Conservation (phyloP, 2,113 vertebrate species). For the Meleagris gallopavo region DNA sequence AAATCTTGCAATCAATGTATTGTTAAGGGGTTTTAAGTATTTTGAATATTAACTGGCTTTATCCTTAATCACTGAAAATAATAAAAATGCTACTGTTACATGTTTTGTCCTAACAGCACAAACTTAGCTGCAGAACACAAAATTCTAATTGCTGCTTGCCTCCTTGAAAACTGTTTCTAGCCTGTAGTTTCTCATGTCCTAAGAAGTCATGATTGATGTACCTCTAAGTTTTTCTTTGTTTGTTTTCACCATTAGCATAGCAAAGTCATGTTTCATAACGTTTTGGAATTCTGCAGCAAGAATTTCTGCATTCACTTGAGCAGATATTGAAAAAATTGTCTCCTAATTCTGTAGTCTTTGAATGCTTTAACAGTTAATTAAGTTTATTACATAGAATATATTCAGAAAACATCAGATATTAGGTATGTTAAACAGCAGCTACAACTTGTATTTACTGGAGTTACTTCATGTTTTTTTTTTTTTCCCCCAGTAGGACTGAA, state of each 20-base stretch:
- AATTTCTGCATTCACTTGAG: background rate
- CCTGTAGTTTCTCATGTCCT: background rate
- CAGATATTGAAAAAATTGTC: background rate
- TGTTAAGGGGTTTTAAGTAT: background rate
- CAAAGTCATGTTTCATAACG: too few relatives aligned
- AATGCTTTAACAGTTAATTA: background rate
- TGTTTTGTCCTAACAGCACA: background rate
- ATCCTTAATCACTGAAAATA: background rate
- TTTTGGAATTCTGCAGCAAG: background rate
- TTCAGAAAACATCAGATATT: background rate
- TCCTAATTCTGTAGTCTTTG: slow-evolving; percentile 35
- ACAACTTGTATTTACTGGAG: background rate
- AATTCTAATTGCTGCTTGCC: background rate
- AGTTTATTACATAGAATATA: background rate
- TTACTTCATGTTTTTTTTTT: background rate
- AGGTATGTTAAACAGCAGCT: background rate
- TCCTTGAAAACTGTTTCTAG: background rate
- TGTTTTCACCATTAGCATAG: background rate
- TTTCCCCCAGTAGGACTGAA: background rate
- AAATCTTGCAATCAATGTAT: background rate
- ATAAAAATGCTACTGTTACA: accelerated
- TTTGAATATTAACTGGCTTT: background rate
- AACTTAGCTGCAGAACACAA: accelerated
- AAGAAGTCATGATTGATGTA: background rate
- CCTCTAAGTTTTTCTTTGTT: background rate